Evolutionary conservation across 1,140 invertebrate species (phyloP).

Genomic region (Drosophila funebris): DNA sequence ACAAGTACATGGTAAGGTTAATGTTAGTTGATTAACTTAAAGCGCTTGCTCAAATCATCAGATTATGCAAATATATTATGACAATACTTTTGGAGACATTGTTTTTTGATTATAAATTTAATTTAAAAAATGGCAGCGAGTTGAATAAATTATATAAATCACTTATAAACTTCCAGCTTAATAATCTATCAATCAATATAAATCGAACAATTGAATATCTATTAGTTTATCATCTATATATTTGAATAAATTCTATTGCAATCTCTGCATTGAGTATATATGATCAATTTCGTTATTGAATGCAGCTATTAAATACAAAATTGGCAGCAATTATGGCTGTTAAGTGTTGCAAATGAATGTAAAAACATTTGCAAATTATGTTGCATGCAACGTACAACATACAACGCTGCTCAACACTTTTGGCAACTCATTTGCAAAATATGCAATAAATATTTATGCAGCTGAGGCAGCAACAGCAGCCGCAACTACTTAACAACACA

Average conservation of each 20-base stretch:
- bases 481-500: conserved; percentile 77
- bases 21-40: background rate
- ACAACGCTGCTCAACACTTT: conserved; percentile 40
- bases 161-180: too few relatives aligned
- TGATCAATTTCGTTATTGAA: background rate
- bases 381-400: background rate
- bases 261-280: too few relatives aligned
- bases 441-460: conserved; percentile 81
- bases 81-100: too few relatives aligned
- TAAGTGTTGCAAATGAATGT: conserved; percentile 38
- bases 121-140: too few relatives aligned
- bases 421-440: conserved; percentile 60
- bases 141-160: too few relatives aligned
- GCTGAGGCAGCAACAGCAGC: conserved; percentile 46
- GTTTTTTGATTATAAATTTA: too few relatives aligned
- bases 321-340: conserved; percentile 22
- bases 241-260: background rate
- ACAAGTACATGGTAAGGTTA: background rate
- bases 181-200: too few relatives aligned
- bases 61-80: too few relatives aligned
- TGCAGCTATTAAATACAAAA: conserved; percentile 10
- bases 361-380: conserved; percentile 25
- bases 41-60: too few relatives aligned
- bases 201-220: too few relatives aligned
- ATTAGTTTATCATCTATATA: background rate